Evolutionary conservation across 2,797 vertebrate genomes (phyloP).

Genomic region (Semaprochilodus insignis): DNA sequence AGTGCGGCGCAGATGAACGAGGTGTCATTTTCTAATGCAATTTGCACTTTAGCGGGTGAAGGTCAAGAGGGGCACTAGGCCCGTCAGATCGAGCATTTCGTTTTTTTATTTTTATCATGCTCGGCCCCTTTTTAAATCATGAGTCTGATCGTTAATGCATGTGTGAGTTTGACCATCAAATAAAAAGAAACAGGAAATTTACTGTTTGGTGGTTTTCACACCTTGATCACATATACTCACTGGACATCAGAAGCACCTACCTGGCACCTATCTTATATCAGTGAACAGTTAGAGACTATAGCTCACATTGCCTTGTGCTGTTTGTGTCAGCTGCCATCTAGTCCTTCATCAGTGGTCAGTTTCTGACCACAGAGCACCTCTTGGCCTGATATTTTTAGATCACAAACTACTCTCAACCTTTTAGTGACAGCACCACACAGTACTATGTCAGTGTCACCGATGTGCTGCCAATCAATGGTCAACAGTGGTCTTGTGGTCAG

Average conservation of each 20-base stretch:
- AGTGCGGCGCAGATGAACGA: conserved; percentile 93
- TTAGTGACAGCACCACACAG: neutral
- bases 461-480: neutral
- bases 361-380: neutral
- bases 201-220: neutral
- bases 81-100: conserved; percentile 77
- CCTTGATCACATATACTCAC: neutral
- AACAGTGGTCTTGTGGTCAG: neutral
- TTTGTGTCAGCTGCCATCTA: neutral
- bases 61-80: conserved; percentile 88
- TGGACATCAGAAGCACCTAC: neutral
- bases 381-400: neutral
- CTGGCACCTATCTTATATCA: neutral
- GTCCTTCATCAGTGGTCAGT: neutral
- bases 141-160: neutral
- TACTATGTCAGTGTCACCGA: neutral
- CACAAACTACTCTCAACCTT: neutral
- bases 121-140: neutral
- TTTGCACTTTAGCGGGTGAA: conserved; percentile 91
- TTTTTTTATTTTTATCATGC: conserved; percentile 28
- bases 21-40: conserved; percentile 95
- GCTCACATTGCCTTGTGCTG: neutral
- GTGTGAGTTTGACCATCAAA: neutral
- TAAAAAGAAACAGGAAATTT: neutral
- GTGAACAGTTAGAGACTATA: neutral